Base-by-base conservation (phyloP, 1,140 invertebrate genomes). In the Macrobrachium rosenbergii region DNA sequence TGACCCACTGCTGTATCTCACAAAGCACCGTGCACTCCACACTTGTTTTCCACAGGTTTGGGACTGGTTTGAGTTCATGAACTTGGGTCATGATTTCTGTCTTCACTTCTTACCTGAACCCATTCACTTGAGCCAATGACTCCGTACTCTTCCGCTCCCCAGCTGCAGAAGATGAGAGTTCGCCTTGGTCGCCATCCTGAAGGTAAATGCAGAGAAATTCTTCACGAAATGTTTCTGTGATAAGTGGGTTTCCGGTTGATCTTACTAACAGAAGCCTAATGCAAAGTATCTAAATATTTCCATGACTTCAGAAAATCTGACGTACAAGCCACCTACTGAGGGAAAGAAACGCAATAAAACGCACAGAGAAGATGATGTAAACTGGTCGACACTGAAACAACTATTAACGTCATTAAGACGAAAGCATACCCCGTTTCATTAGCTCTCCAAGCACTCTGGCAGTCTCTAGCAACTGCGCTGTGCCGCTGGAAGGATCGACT, bases 401-500 rank as follows among this genome's bases (percentile, higher is more conserved):
- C 17, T 19, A 64, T 19, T 21, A 19, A 2, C 2, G 5, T 75
- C 5, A 21, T n/a, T 21, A 21, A 14, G 10, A 28, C 6, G 37
- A 76, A 23, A 11, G 23, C 23, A 17, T 16, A 83, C 87, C 88
- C 28, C 88, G 72, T 63, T 84, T 83, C 21, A 88, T 43, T 19
- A 90, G 81, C 45, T 76, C 52, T 6, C 64, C 81, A 12, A 81
- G 75, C 5, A 89, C 58, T 45, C 88, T 59, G 17, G 83, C 43
- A 0, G 88, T 72, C 79, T 91, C 90, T 7, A 93, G 90, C 60
- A 94, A 87, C 11, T 92, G 91, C 2, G 94, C 93, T 6, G 93
- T 93, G 7, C 93, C 93, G 58, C 89, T 82, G 93, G 92, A 91
- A 93, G 94, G 93, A 90, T 94, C 94, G 19, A 93, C 89, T 12